Percentiles rank a stretch among this genome's conserved stretches.
phyloP scores from a whole-genome alignment of 2,113 vertebrate species.

The Scortum barcoo region DNA sequence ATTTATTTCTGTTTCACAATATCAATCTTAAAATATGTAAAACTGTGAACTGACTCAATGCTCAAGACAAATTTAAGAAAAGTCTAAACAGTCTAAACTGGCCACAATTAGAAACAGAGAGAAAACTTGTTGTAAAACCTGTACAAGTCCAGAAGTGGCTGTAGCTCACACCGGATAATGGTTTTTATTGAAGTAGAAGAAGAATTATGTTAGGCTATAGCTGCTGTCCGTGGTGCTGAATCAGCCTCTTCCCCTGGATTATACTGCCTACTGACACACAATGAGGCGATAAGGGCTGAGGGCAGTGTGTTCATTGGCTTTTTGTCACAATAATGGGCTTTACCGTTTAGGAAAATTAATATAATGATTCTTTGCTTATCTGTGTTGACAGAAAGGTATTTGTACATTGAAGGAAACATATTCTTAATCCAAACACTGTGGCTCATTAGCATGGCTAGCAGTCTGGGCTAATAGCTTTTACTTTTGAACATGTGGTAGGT shows the following conservation, averaged over 20 bases:
- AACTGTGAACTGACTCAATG: neutral
- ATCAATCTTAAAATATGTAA: neutral
- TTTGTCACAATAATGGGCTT: slow-evolving; percentile 40
- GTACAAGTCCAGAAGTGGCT: neutral
- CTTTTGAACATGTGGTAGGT: neutral
- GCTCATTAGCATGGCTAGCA: slow-evolving; percentile 2
- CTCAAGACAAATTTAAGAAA: neutral
- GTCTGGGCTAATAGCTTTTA: neutral
- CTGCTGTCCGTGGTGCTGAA: slow-evolving; percentile 67
- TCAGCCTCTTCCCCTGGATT: slow-evolving; percentile 47
- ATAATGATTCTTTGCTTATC: slow-evolving; percentile 42
- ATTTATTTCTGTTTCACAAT: neutral
- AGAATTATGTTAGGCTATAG: slow-evolving; percentile 1
- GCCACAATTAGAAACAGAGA: neutral
- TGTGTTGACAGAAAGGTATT: slow-evolving; percentile 36
- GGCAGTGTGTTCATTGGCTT: slow-evolving; percentile 6
- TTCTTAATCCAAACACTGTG: neutral
- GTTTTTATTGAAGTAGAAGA: neutral
- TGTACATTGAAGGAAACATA: slow-evolving; percentile 33
- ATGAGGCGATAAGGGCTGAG: slow-evolving; percentile 26
- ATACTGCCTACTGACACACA: slow-evolving; percentile 25
- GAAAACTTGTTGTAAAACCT: neutral
- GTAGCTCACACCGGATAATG: slow-evolving; percentile 2
- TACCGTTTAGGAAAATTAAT: slow-evolving; percentile 34
- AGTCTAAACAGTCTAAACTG: neutral